Base-by-base conservation (phyloP, 2,113 vertebrate species). In the Numida meleagris region DNA sequence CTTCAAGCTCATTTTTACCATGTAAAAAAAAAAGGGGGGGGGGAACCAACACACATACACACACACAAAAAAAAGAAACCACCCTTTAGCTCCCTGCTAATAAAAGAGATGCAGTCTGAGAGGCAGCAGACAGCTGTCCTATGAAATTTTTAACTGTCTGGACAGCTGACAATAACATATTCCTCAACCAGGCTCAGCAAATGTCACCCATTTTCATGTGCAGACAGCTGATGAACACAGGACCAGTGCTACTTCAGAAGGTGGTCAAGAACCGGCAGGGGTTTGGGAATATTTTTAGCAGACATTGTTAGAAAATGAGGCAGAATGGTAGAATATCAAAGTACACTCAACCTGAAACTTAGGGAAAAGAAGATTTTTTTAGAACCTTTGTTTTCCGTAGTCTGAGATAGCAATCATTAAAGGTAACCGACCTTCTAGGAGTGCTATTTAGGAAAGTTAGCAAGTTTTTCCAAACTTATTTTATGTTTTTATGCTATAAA, bases 381-480 rank as follows among this genome's bases (percentile, higher is more conserved):
- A 36, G 70, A 74, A 11, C 4, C 1, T 31, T 36, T 78, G 1
- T 59, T 84, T 67, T 75, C 25, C 74, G 9, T 55, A 55, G 6
- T 58, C 31, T 25, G 18, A 8, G 4, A 62, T 62, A 81, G 43
- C 43, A 4, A 0, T 36, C 84, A n/a, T 40, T 12, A 40, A 66
- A 42, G 5, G n/a, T 46, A 51, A 80, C 7, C 0, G 57, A 27
- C 17, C 2, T 48, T 61, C 33, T 51, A 3, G 51, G 12, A 42
- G 48, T 71, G n/a, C 12, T 3, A 50, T 18, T 61, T 14, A 57
- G n/a, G 12, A 79, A 86, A n/a, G 2, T 0, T 1, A 6, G 7
- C 20, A 50, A 58, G 27, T 79, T 23, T 10, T 84, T 78, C 23
- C 3, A 43, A 75, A 58, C 1, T 63, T 61, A 3, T 66, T 80